Conservation (phyloP, 2,797 vertebrate genomes). For the Falco cherrug region DNA sequence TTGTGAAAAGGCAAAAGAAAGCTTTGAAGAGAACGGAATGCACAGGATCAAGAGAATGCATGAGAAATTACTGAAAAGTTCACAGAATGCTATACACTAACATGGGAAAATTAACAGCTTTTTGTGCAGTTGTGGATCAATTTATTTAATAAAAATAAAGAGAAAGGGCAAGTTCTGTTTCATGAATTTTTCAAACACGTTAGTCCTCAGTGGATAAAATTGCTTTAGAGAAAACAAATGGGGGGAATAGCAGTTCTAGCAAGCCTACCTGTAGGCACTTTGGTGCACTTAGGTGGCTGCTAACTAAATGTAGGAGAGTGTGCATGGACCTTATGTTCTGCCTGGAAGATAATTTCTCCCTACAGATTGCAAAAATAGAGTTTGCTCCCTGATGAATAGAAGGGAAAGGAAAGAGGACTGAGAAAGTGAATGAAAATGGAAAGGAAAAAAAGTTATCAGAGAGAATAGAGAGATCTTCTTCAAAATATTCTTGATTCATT, state of each 20-base stretch:
- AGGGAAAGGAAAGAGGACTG: not conserved
- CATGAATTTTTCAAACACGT: not conserved
- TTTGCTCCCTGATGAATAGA: not conserved
- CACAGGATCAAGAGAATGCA: not conserved
- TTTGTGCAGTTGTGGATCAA: not conserved
- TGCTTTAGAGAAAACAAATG: not conserved
- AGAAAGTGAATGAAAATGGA: not conserved
- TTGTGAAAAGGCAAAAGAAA: not conserved
- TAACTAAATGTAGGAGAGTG: not conserved
- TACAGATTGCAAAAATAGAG: not conserved
- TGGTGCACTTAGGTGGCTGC: not conserved
- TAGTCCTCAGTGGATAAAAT: not conserved
- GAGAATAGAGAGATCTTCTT: not conserved
- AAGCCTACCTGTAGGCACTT: not conserved
- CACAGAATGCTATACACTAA: not conserved
- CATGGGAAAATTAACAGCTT: not conserved
- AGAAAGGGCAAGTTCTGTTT: not conserved
- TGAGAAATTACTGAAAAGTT: not conserved
- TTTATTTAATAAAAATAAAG: not conserved
- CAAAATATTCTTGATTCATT: not conserved
- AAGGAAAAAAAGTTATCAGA: not conserved
- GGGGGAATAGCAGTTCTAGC: not conserved
- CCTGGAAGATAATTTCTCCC: not conserved
- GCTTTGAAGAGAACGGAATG: not conserved
- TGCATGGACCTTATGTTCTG: not conserved